Conservation (phyloP, 2,113 vertebrate species). For the Labeo catla region DNA sequence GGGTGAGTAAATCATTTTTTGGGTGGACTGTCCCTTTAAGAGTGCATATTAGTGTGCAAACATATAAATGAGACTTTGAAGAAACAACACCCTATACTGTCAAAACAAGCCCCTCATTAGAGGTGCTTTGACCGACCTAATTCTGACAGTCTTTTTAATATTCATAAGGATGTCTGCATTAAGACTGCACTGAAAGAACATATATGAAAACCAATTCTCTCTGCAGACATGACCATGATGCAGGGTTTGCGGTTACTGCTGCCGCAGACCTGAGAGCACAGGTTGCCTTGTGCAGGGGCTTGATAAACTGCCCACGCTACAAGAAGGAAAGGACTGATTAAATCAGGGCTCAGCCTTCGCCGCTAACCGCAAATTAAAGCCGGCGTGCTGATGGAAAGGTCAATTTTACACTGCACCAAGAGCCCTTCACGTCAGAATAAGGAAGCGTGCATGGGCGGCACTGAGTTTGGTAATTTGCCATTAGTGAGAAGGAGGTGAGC, state of each 20-base stretch:
- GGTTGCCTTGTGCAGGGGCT: slow-evolving; percentile 40
- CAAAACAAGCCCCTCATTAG: slow-evolving; percentile 45
- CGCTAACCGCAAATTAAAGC: slow-evolving; percentile 57
- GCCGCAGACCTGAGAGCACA: slow-evolving; percentile 28
- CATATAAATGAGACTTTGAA: slow-evolving; percentile 31
- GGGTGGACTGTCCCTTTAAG: background rate
- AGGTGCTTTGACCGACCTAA: slow-evolving; percentile 3
- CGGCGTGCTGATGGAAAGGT: slow-evolving; percentile 54
- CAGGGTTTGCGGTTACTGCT: slow-evolving; percentile 22
- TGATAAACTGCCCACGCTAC: slow-evolving; percentile 50
- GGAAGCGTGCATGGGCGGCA: slow-evolving; percentile 22
- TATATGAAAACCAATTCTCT: background rate
- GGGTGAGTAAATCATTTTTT: background rate
- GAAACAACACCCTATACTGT: slow-evolving; percentile 32
- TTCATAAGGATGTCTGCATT: slow-evolving; percentile 30
- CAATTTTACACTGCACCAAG: slow-evolving; percentile 55
- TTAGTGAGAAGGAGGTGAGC: slow-evolving; percentile 42
- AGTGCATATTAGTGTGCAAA: background rate
- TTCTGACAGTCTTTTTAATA: slow-evolving; percentile 41
- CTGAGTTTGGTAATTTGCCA: slow-evolving; percentile 45
- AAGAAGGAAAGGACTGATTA: slow-evolving; percentile 53
- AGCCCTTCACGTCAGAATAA: slow-evolving; percentile 41
- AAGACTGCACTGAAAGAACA: slow-evolving; percentile 16
- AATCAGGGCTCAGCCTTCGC: slow-evolving; percentile 50
- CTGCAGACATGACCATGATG: slow-evolving; percentile 3